Percentiles rank a stretch among this genome's conserved stretches.
Conservation (phyloP, 2,888 invertebrate genomes). For the Ectemnius lituratus region DNA sequence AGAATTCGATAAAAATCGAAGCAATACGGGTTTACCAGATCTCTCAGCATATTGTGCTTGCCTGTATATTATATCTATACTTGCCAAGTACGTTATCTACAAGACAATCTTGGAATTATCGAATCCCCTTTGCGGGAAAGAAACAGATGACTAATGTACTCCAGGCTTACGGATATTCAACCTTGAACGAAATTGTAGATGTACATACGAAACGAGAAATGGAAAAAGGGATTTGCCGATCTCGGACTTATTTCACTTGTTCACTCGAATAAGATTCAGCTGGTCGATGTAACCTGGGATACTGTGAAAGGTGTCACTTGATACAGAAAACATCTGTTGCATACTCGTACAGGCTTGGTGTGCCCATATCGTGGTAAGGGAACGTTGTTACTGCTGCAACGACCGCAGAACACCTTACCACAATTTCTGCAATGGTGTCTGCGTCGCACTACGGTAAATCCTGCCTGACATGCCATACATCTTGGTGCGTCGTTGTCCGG, state of each 20-base stretch:
- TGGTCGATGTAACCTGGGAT: constrained; percentile 71
- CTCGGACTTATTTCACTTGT: constrained; percentile 8
- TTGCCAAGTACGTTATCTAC: constrained; percentile 12
- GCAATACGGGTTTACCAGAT: constrained; percentile 23
- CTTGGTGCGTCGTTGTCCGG: constrained; percentile 94
- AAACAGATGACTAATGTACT: constrained; percentile 21
- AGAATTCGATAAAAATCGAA: constrained; percentile 33
- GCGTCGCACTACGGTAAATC: constrained; percentile 96
- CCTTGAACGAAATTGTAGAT: constrained; percentile 13
- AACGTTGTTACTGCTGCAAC: constrained; percentile 95
- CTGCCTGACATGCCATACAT: constrained; percentile 95
- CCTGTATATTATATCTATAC: neutral
- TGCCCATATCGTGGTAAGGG: constrained; percentile 96
- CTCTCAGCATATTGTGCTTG: constrained; percentile 13
- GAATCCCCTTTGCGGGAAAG: constrained; percentile 27
- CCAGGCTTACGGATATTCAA: constrained; percentile 21
- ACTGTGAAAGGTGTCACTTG: constrained; percentile 84
- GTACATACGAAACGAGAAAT: constrained; percentile 6
- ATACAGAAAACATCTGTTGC: constrained; percentile 91
- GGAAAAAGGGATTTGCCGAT: constrained; percentile 13
- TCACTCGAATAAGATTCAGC: constrained; percentile 65
- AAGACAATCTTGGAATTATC: constrained; percentile 25
- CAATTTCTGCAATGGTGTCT: constrained; percentile 98
- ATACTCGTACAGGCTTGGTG: constrained; percentile 94
- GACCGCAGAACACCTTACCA: constrained; percentile 96